Evolutionary conservation across 2,113 vertebrate genomes (phyloP).

Genomic region (Cebus imitator): DNA sequence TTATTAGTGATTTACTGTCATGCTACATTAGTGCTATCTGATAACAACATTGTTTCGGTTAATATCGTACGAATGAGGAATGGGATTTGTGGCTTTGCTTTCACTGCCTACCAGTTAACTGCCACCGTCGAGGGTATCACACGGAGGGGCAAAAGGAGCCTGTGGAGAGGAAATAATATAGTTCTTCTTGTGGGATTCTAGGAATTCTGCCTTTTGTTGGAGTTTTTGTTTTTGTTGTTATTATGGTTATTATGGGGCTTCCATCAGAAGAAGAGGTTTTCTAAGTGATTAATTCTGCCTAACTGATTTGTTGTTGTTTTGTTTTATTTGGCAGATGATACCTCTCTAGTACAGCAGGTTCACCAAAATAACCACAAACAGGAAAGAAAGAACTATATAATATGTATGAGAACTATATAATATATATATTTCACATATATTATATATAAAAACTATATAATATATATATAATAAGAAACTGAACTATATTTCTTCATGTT

Average conservation of each 20-base stretch:
- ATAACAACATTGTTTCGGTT: conserved; percentile 75
- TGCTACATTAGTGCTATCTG: conserved; percentile 71
- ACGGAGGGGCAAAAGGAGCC: not conserved
- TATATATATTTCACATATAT: too few species aligned
- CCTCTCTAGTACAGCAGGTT: not conserved
- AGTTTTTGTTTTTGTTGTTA: not conserved
- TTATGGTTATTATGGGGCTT: not conserved
- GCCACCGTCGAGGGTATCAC: conserved; percentile 47
- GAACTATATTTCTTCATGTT: not conserved
- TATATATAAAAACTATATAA: too few species aligned
- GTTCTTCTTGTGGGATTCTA: not conserved
- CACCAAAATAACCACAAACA: not conserved
- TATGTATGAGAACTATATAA: not conserved
- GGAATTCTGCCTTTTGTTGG: not conserved
- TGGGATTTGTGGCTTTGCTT: conserved; percentile 58
- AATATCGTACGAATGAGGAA: conserved; percentile 64
- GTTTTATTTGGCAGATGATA: not conserved
- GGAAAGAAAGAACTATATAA: not conserved
- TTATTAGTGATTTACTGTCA: conserved; percentile 78
- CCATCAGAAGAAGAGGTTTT: not conserved
- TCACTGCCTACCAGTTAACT: conserved; percentile 63
- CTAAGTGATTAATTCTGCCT: not conserved
- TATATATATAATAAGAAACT: not conserved
- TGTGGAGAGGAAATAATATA: not conserved
- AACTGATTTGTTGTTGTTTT: not conserved